Percentiles rank a stretch among this genome's conserved stretches.
Conservation (phyloP, 1,140 invertebrate genomes). For the Leucophenga varia region DNA sequence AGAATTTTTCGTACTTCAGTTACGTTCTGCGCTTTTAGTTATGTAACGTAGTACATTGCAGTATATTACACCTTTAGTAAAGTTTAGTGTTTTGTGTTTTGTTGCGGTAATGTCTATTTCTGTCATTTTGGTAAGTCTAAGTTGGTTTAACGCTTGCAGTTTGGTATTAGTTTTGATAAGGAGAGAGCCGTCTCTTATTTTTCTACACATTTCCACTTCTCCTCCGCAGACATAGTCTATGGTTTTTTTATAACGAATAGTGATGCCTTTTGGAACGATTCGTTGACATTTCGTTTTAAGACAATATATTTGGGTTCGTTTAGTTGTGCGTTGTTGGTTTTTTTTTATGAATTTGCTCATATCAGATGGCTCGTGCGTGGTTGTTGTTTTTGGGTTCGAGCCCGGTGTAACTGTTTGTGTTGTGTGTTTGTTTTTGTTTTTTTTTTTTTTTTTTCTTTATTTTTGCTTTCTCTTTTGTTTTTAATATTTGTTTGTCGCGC, state of each 20-base stretch:
- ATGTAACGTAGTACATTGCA: slow-evolving; percentile 8
- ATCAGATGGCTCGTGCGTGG: too few species aligned
- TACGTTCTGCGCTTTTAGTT: slow-evolving; percentile 3
- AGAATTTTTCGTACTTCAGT: slow-evolving; percentile 6
- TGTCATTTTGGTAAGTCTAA: slow-evolving; percentile 5
- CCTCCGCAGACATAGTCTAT: slow-evolving; percentile 8
- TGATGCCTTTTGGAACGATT: too few species aligned
- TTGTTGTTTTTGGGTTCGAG: too few species aligned
- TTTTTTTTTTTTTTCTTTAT: too few species aligned
- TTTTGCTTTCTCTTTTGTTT: too few species aligned
- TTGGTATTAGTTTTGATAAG: slow-evolving; percentile 5
- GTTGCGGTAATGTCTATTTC: background rate
- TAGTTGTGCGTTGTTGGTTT: too few species aligned
- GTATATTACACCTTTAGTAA: slow-evolving; percentile 8
- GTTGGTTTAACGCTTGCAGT: slow-evolving; percentile 2
- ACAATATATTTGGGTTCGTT: slow-evolving; percentile 4
- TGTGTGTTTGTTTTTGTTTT: too few species aligned
- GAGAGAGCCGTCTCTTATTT: slow-evolving; percentile 5
- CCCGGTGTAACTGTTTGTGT: too few species aligned
- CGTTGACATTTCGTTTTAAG: slow-evolving; percentile 2
- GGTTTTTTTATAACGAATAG: slow-evolving; percentile 5
- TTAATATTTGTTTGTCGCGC: too few species aligned
- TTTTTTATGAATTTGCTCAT: too few species aligned
- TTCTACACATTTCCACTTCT: slow-evolving; percentile 13
- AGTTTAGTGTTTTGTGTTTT: slow-evolving; percentile 9